Conservation (phyloP, 37 sponge, comb jelly and placozoan species). For the Trichoplax adhaerens region DNA sequence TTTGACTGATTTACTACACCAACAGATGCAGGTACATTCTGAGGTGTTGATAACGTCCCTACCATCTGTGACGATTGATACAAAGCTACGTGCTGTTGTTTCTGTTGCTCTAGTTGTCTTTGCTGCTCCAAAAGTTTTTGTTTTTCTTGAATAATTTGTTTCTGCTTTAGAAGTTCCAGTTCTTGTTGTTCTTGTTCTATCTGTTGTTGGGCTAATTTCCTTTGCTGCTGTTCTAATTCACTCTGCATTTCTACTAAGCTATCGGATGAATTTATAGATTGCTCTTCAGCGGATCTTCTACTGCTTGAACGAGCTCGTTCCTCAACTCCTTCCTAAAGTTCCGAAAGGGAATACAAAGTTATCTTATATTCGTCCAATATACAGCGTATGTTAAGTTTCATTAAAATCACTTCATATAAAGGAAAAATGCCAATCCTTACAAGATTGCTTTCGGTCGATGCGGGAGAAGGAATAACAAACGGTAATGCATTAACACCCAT, state of each 20-base stretch:
- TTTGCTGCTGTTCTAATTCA: neutral
- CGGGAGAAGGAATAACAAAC: too few species aligned
- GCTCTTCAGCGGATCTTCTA: too few species aligned
- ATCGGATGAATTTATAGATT: neutral
- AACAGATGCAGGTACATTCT: constrained; percentile 11
- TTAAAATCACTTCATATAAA: too few species aligned
- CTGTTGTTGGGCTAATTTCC: constrained; percentile 16
- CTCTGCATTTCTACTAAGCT: neutral
- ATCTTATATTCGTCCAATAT: too few species aligned
- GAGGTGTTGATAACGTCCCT: constrained; percentile 16
- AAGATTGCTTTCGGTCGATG: too few species aligned
- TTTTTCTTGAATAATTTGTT: constrained; percentile 1
- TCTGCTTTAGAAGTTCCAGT: neutral
- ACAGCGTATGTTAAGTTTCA: too few species aligned
- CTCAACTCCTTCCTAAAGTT: too few species aligned
- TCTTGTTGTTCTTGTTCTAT: constrained; percentile 20
- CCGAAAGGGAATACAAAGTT: too few species aligned
- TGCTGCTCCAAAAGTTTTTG: neutral
- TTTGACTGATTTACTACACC: neutral
- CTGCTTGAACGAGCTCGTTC: too few species aligned
- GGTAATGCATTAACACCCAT: constrained; percentile 35
- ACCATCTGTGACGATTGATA: constrained; percentile 32
- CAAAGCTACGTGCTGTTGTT: constrained; percentile 40
- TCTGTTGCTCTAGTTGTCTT: neutral
- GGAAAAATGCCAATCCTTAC: too few species aligned